Conservation (phyloP, 1,140 invertebrate genomes). For the Zaprionus inermis region DNA sequence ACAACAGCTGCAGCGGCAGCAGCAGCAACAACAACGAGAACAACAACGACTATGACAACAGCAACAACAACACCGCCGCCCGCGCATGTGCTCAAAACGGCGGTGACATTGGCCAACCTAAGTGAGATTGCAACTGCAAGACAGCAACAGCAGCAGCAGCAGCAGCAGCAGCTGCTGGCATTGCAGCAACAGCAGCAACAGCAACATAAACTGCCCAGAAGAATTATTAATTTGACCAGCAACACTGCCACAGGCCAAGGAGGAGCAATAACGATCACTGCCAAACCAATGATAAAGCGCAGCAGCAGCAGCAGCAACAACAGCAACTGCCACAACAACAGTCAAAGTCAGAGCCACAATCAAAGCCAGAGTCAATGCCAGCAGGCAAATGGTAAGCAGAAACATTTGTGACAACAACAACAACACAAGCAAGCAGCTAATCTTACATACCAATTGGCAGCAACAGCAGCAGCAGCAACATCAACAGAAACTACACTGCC, state of each 20-base stretch:
- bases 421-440: conserved; percentile 33
- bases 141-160: conserved; percentile 68
- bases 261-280: conserved; percentile 46
- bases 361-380: conserved; percentile 34
- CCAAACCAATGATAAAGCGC: conserved; percentile 32
- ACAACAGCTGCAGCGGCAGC: conserved; percentile 19
- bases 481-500: conserved; percentile 48
- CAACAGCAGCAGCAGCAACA: conserved; percentile 39
- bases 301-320: conserved; percentile 37
- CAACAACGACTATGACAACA: conserved; percentile 24
- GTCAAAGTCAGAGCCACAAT: conserved; percentile 24
- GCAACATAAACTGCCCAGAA: conserved; percentile 62
- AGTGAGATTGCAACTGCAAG: conserved; percentile 77
- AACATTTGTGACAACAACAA: conserved; percentile 56
- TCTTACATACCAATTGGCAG: conserved; percentile 42
- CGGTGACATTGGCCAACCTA: conserved; percentile 76
- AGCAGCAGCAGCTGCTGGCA: conserved; percentile 58
- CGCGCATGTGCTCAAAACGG: conserved; percentile 77
- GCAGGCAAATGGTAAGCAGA: conserved; percentile 70
- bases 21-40: conserved; percentile 15
- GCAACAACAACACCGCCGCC: conserved; percentile 63
- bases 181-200: conserved; percentile 58
- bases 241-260: conserved; percentile 48
- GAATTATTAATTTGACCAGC: conserved; percentile 68
- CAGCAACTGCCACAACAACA: conserved; percentile 27